phyloP scores from a whole-genome alignment of 2,797 vertebrate genomes.

The Gila robusta region DNA sequence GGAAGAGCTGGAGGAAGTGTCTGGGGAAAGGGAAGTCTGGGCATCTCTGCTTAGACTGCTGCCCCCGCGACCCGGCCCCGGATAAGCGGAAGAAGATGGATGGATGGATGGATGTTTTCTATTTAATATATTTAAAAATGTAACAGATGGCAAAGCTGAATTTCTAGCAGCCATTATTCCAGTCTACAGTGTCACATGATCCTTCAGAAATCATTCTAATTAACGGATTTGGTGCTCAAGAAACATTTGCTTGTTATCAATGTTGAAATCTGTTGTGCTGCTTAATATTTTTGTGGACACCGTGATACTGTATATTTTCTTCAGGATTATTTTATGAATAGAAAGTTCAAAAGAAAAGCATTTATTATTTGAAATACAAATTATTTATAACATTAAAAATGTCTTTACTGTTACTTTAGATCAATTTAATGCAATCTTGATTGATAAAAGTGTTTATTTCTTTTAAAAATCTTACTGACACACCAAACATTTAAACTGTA shows the following conservation, averaged over 20 bases:
- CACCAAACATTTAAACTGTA: neutral
- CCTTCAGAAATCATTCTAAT: neutral
- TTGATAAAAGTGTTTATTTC: neutral
- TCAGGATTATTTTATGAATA: neutral
- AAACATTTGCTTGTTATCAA: neutral
- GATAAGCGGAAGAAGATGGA: too few species aligned
- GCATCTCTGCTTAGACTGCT: too few species aligned
- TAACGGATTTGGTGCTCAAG: neutral
- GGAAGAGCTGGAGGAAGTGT: too few species aligned
- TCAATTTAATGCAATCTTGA: neutral
- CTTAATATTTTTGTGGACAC: neutral
- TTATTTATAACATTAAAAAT: neutral
- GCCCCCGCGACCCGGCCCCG: too few species aligned
- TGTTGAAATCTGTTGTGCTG: neutral
- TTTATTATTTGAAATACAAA: neutral
- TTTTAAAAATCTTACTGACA: neutral
- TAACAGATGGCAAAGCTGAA: neutral
- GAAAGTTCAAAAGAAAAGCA: conserved; percentile 3
- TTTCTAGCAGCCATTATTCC: neutral
- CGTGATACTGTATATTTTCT: neutral
- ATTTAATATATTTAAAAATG: neutral
- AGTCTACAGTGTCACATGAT: neutral
- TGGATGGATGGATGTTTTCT: neutral
- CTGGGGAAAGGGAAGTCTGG: too few species aligned
- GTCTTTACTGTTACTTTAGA: neutral